Conservation (phyloP, 2,888 invertebrate genomes). For the Eurytoma californica region DNA sequence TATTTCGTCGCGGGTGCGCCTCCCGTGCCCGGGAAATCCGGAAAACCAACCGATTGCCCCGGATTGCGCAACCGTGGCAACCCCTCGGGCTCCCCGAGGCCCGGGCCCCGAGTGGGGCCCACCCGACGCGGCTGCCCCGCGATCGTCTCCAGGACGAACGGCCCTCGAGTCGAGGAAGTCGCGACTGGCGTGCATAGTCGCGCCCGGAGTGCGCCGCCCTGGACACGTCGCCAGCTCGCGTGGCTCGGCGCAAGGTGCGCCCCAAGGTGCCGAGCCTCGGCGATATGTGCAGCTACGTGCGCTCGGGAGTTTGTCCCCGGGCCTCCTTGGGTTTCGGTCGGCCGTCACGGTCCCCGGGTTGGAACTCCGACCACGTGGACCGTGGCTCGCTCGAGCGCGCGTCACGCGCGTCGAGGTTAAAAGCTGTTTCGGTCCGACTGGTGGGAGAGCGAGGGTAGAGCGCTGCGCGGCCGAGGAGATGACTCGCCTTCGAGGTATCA, state of each 20-base stretch:
- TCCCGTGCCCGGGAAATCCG: conserved; percentile 55
- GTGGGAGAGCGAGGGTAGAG: neutral
- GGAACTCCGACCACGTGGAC: conserved; percentile 26
- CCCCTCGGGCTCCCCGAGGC: neutral
- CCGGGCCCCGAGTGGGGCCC: too few species aligned
- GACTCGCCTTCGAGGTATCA: conserved; percentile 10
- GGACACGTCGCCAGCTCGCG: too few species aligned
- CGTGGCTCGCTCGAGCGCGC: neutral
- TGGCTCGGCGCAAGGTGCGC: too few species aligned
- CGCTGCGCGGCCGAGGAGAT: neutral
- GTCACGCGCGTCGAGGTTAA: conserved; percentile 42
- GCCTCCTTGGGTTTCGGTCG: neutral
- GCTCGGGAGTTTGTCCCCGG: neutral
- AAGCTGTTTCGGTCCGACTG: conserved; percentile 33
- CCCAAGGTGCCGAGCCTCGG: neutral
- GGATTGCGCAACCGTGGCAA: conserved; percentile 71
- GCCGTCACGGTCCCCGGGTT: neutral
- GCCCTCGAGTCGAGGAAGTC: too few species aligned
- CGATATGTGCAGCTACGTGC: neutral
- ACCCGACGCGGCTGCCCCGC: too few species aligned
- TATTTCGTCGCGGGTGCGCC: conserved; percentile 64
- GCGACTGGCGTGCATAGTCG: neutral
- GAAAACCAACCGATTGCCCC: conserved; percentile 65
- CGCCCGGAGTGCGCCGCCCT: neutral
- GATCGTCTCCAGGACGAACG: too few species aligned